Base-by-base conservation (phyloP, 2,797 vertebrate genomes). In the Lepilemur septentrionalis region DNA sequence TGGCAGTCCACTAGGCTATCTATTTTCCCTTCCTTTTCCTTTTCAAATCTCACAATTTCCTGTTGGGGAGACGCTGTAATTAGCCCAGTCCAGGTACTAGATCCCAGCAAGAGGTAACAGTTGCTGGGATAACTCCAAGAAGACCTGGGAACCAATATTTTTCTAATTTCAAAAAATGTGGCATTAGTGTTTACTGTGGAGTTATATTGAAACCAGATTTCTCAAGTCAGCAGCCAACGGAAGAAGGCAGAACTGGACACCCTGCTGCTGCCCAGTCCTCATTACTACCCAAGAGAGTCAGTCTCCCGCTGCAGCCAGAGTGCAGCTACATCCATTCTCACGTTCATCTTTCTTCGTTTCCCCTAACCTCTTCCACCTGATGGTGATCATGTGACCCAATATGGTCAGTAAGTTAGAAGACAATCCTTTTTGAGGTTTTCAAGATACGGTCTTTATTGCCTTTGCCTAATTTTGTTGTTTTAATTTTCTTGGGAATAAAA, bases 41-140 rank as follows among this genome's bases (percentile, higher is more conserved):
- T 96, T 81, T 67, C 43, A 93, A 92, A 94, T 72, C 91, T 91
- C 96, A 94, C 84, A 93, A 91, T 97, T 97, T 98, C 93, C 96
- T 97, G 84, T 61, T 41, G 83, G 87, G 50, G 67, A 97, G 84
- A 95, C 94, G 91, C 93, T 96, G 67, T 96, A 96, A 97, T 97
- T 97, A 96, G 87, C 84, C 41, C 15, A 79, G 32, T 67, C 32
- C 48, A 75, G 86, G 94, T 94, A 84, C 25, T 8, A 89, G 63
- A 79, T 82, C 65, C 59, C 38, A 84, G 84, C 72, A 89, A 93
- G 84, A 81, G 81, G 93, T 41, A 32, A 76, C 32, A 94, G 84
- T 89, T 95, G 91, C 57, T 28, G 57, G 89, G 78, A 30, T 85
- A 81, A 88, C 48, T 91, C 82, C 52, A 79, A 67, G 73, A 96